Evolutionary conservation across 2,888 invertebrate genomes (phyloP).

Genomic region (Heliconius ethilla): DNA sequence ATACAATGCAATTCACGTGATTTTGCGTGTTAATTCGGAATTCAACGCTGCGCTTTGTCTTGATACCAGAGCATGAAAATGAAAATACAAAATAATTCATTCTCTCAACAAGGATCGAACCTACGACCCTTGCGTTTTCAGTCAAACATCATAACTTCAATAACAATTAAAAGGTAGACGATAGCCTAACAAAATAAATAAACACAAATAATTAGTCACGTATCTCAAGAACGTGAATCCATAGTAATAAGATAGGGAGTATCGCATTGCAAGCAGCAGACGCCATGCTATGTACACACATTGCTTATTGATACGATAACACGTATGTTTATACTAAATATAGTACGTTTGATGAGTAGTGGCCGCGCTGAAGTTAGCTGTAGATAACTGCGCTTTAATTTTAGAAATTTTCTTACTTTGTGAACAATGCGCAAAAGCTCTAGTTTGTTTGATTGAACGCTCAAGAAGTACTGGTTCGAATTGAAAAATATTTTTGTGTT

Average conservation of each 20-base stretch:
- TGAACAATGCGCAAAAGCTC: too few species aligned
- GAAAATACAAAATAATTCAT: not conserved
- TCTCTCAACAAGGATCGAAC: not conserved
- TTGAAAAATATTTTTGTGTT: too few species aligned
- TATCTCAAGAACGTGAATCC: slow-evolving; percentile 28
- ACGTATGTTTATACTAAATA: not conserved
- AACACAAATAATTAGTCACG: slow-evolving; percentile 16
- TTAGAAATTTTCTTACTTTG: too few species aligned
- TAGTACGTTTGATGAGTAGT: too few species aligned
- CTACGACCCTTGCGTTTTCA: not conserved
- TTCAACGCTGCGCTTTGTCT: not conserved
- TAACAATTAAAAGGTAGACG: not conserved
- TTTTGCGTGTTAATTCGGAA: too few species aligned
- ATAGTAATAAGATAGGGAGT: slow-evolving; percentile 34
- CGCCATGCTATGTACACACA: slow-evolving; percentile 12
- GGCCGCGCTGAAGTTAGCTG: too few species aligned
- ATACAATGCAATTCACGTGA: too few species aligned
- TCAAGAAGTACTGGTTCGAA: too few species aligned
- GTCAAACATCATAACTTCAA: not conserved
- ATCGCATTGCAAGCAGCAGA: slow-evolving; percentile 30
- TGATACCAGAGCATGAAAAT: not conserved
- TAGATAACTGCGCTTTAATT: too few species aligned
- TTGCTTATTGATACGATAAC: slow-evolving; percentile 19
- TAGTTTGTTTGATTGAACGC: too few species aligned
- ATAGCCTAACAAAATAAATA: slow-evolving; percentile 5